These are phyloP conservation scores for Thalpophila matura DNA, from an alignment of 2,888 invertebrate genomes.

Conservation along the genomic window DNA sequence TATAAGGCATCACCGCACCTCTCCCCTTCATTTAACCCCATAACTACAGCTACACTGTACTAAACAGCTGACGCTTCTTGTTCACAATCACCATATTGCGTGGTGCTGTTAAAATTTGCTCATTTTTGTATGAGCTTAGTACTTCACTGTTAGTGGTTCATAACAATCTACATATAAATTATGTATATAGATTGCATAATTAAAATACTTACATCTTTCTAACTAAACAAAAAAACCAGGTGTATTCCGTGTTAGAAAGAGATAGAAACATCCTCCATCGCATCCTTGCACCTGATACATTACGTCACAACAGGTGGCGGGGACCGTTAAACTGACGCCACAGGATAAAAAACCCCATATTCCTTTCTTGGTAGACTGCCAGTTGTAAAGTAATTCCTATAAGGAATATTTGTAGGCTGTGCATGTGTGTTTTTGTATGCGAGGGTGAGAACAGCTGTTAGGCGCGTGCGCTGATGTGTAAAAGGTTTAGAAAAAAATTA, in stretches of 20 bases:
- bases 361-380: constrained; percentile 1
- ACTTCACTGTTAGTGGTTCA: neutral
- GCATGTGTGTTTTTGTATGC: constrained; percentile 17
- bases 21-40: neutral
- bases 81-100: constrained; percentile 35
- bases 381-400: neutral
- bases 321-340: constrained; percentile 69
- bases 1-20: constrained; percentile 1
- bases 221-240: constrained; percentile 41
- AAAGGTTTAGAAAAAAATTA: constrained; percentile 53
- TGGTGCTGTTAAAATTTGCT: constrained; percentile 2
- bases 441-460: constrained; percentile 67
- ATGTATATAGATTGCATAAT: no score
- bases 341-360: constrained; percentile 56
- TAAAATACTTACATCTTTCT: neutral
- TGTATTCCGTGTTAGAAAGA: constrained; percentile 44
- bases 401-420: constrained; percentile 21
- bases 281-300: constrained; percentile 72
- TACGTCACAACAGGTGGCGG: constrained; percentile 76
- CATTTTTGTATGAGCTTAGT: constrained; percentile 1
- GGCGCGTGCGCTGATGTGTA: constrained; percentile 75
- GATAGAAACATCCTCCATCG: constrained; percentile 50
- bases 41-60: neutral
- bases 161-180: no score
- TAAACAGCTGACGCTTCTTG: constrained; percentile 36